Base-by-base conservation (phyloP, 1,140 invertebrate species). In the Probaryconus sp. region DNA sequence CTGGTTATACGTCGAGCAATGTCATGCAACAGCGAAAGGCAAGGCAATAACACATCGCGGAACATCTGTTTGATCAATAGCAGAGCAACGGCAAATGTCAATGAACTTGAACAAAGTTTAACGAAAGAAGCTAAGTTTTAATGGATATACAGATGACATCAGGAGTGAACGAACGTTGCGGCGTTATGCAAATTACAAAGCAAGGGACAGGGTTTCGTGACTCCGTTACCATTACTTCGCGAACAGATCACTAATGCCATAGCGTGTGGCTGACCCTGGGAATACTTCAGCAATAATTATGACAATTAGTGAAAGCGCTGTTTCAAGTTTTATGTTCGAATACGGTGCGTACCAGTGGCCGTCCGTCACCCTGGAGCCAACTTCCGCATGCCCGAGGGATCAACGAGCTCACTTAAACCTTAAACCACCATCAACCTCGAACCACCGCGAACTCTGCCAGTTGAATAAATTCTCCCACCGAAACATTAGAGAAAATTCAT, bases 371-470 rank as follows among this genome's bases (percentile, higher is more conserved):
- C 58, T 4, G 56, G 53, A 42, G 40, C 4, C 17, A 35, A 72
- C 68, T 81, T 80, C 79, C 79, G 71, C 68, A 24, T 79, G 61
- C 51, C 55, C n/a, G n/a, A n/a, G n/a, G n/a, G n/a, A n/a, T n/a
- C n/a, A n/a, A n/a, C n/a, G n/a, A n/a, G n/a, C n/a, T n/a, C n/a
- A n/a, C n/a, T n/a, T n/a, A n/a, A n/a, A n/a, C 28, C 4, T 31
- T 31, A 31, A 2, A 31, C 28, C n/a, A n/a, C n/a, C n/a, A n/a
- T n/a, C n/a, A n/a, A n/a, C n/a, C n/a, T n/a, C n/a, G n/a, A n/a
- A n/a, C n/a, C n/a, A n/a, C n/a, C n/a, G n/a, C n/a, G n/a, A n/a
- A n/a, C n/a, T n/a, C n/a, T n/a, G n/a, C n/a, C n/a, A n/a, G n/a
- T n/a, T n/a, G n/a, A n/a, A n/a, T n/a, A n/a, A n/a, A n/a, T n/a